Conservation (phyloP, 2,888 invertebrate genomes). For the Bursaphelenchus okinawaensis region DNA sequence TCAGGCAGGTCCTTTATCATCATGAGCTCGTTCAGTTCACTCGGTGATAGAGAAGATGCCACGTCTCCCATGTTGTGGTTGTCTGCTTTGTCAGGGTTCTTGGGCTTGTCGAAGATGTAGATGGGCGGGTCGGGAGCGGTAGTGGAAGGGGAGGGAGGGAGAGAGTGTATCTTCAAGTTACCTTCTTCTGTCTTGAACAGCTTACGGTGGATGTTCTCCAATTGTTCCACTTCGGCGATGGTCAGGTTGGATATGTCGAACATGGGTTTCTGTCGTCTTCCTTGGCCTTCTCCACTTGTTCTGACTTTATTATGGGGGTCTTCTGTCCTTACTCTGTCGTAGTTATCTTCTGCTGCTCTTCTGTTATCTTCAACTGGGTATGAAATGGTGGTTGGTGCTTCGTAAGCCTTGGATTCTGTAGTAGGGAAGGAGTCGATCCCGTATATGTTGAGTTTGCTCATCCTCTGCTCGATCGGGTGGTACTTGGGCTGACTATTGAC, state of each 20-base stretch:
- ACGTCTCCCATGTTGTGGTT: conserved; percentile 11
- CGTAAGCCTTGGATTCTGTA: not conserved
- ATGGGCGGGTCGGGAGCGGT: not conserved
- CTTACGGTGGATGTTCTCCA: conserved; percentile 36
- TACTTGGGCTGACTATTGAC: conserved; percentile 13
- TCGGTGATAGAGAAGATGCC: conserved; percentile 31
- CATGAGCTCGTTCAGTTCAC: conserved; percentile 43
- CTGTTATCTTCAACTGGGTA: not conserved
- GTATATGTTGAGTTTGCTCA: conserved; percentile 18
- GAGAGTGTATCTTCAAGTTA: not conserved
- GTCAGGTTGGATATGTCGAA: conserved; percentile 27
- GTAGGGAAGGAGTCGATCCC: conserved; percentile 9
- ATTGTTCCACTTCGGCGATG: conserved; percentile 25
- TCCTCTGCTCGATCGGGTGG: conserved; percentile 1
- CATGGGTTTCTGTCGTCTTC: not conserved
- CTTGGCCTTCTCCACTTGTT: too few species aligned
- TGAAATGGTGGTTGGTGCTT: not conserved
- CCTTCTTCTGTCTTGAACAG: conserved; percentile 25
- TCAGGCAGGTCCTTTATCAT: conserved; percentile 46
- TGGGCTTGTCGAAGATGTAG: not conserved
- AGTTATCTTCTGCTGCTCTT: too few species aligned
- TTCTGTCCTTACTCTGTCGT: too few species aligned
- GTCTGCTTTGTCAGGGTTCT: not conserved
- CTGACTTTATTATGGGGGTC: too few species aligned
- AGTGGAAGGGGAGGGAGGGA: not conserved